phyloP scores from a whole-genome alignment of 2,797 vertebrate species.

The Tapirus indicus region DNA sequence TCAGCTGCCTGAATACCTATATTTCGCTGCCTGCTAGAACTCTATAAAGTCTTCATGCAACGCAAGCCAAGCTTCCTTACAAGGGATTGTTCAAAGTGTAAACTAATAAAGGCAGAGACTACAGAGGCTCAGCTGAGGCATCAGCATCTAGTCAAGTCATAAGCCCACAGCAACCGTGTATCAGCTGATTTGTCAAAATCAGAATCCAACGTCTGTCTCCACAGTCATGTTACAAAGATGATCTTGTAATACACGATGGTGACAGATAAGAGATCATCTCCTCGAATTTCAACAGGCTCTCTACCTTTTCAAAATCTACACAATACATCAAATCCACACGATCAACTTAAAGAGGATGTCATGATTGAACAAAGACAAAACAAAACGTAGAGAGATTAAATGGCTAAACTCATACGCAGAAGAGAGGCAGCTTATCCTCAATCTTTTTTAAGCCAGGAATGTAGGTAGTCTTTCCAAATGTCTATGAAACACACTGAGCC shows the following conservation, averaged over 20 bases:
- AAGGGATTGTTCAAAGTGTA: not conserved
- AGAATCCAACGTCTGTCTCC: constrained; percentile 51
- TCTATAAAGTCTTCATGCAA: not conserved
- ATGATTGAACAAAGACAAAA: constrained; percentile 3
- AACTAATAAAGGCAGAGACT: not conserved
- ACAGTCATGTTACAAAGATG: not conserved
- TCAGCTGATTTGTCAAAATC: constrained; percentile 56
- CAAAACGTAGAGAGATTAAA: not conserved
- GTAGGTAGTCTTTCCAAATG: not conserved
- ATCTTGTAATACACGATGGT: not conserved
- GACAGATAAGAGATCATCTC: constrained; percentile 4
- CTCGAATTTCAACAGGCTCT: constrained; percentile 27
- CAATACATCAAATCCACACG: not conserved
- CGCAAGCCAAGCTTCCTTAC: not conserved
- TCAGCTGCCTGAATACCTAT: not conserved
- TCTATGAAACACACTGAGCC: not conserved
- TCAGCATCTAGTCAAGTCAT: not conserved
- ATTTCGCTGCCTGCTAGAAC: not conserved
- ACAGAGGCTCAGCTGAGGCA: not conserved
- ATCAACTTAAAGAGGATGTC: not conserved
- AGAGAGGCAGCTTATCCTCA: not conserved
- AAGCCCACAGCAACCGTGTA: not conserved
- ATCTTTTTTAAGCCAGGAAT: not conserved
- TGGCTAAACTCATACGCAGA: not conserved
- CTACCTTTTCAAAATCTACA: constrained; percentile 35